Evolutionary conservation across 2,888 invertebrate species (phyloP).

Genomic region (Steromphala cineraria): DNA sequence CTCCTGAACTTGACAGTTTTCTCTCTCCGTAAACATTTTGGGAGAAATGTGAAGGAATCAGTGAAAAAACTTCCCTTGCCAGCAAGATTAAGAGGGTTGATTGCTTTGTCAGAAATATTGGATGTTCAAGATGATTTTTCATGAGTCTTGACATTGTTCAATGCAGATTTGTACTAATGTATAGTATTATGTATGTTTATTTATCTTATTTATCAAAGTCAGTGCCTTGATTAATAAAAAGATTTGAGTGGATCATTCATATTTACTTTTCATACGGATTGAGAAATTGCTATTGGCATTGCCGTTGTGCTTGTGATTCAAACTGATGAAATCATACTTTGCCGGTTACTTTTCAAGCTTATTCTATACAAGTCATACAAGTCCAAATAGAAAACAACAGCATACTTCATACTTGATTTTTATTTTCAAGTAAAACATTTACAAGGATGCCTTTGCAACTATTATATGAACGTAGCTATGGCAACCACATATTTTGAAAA

Average conservation of each 20-base stretch:
- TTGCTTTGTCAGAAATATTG: background rate
- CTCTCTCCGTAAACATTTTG: constrained; percentile 44
- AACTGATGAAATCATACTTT: too few species aligned
- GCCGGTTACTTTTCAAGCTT: too few species aligned
- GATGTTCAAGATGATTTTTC: background rate
- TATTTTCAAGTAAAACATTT: constrained; percentile 21
- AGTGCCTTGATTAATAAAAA: too few species aligned
- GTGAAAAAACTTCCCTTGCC: constrained; percentile 55
- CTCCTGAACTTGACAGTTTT: constrained; percentile 41
- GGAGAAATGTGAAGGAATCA: constrained; percentile 32
- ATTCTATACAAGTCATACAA: too few species aligned
- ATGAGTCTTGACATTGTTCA: background rate
- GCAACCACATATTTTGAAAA: constrained; percentile 6
- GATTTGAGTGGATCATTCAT: too few species aligned
- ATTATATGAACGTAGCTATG: constrained; percentile 8
- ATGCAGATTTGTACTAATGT: too few species aligned
- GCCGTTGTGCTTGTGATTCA: too few species aligned
- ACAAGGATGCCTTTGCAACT: constrained; percentile 18
- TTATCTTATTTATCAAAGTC: too few species aligned
- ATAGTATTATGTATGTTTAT: too few species aligned
- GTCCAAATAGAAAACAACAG: too few species aligned
- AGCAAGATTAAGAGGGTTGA: constrained; percentile 42
- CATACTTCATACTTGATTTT: constrained; percentile 12
- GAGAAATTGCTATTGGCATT: too few species aligned
- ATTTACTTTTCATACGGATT: too few species aligned